A percentile compares a stretch with the other conserved stretches of the same genome.
Conservation (phyloP, 1,140 invertebrate species). For the Scaptomyza graminum region DNA sequence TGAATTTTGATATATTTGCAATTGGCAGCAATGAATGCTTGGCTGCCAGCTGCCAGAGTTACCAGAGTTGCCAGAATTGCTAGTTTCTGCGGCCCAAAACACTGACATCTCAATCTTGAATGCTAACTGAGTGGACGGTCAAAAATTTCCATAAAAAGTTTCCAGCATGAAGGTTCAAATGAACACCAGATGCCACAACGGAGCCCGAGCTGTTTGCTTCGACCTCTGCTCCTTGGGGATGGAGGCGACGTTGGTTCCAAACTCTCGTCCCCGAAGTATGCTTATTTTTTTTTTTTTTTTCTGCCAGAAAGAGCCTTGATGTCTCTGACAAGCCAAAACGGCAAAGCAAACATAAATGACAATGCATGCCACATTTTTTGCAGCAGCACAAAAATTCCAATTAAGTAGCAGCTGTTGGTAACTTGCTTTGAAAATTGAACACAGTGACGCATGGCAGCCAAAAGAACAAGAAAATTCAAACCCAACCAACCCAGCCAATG, state of each 20-base stretch:
- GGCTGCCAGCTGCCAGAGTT: background rate
- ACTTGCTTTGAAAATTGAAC: conserved; percentile 66
- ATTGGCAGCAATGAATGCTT: conserved; percentile 13
- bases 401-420: conserved; percentile 73
- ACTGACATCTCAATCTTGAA: conserved; percentile 36
- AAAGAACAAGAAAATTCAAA: conserved; percentile 1
- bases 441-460: conserved; percentile 32
- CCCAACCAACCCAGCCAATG: conserved; percentile 4
- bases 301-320: background rate
- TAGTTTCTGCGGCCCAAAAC: conserved; percentile 1
- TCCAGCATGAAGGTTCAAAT: conserved; percentile 29
- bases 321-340: conserved; percentile 29
- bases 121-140: conserved; percentile 20
- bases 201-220: background rate
- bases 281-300: too few species aligned
- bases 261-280: too few species aligned
- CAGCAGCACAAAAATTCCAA: conserved; percentile 65
- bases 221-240: background rate
- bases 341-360: conserved; percentile 59
- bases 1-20: conserved; percentile 21
- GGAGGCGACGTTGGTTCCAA: background rate
- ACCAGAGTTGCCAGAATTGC: background rate
- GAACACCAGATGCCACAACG: conserved; percentile 28
- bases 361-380: conserved; percentile 66
- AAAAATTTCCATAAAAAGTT: conserved; percentile 45